These are phyloP conservation scores for Stichopus chloronotus DNA, from an alignment of 35 echinoderm and acorn worm genomes.

Conservation along the genomic window DNA sequence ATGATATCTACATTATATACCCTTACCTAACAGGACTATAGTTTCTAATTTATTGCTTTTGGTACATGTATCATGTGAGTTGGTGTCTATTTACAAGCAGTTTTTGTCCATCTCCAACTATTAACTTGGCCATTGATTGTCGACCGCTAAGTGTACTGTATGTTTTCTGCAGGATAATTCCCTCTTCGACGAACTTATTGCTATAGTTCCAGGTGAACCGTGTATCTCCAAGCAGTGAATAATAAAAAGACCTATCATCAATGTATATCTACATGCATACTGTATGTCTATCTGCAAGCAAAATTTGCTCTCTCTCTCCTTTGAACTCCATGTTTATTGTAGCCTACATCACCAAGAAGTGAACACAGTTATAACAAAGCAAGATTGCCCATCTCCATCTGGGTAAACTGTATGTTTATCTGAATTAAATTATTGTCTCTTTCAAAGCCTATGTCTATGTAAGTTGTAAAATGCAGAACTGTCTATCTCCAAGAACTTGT, in stretches of 20 bases:
- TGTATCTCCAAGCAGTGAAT: constrained; percentile 18
- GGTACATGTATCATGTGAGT: background rate
- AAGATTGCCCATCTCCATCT: too few relatives aligned
- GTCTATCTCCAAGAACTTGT: background rate
- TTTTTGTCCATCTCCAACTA: background rate
- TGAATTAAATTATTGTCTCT: too few relatives aligned
- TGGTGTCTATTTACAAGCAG: background rate
- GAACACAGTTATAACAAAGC: too few relatives aligned
- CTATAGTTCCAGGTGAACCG: background rate
- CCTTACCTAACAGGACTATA: too few relatives aligned
- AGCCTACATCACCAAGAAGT: too few relatives aligned
- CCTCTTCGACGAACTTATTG: background rate
- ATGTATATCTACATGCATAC: background rate
- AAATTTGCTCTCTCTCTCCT: background rate
- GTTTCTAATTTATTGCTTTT: background rate
- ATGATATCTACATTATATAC: background rate
- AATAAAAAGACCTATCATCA: background rate
- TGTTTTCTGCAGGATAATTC: background rate
- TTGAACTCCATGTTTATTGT: too few relatives aligned
- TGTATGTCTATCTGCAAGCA: background rate
- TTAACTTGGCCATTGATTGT: background rate
- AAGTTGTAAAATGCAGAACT: background rate
- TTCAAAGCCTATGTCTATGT: background rate
- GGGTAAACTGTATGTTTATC: too few relatives aligned
- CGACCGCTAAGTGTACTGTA: background rate